Base-by-base conservation (phyloP, 2,888 invertebrate species). In the Mimas tiliae region DNA sequence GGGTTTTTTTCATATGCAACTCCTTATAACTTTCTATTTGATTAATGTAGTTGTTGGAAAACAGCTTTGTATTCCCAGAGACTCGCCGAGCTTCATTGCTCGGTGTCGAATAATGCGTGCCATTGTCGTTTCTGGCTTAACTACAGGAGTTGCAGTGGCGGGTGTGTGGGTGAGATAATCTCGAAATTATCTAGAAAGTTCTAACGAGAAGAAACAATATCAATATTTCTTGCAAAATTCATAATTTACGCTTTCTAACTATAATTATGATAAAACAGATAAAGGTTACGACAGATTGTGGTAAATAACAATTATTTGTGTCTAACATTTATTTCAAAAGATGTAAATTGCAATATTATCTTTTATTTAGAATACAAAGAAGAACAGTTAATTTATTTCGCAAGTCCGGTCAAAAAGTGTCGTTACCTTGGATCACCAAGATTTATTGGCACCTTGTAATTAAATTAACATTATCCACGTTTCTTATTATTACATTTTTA, bases 241-340 rank as follows among this genome's bases (percentile, higher is more conserved):
- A 42, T 42, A 58, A 58, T 58, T 58, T 42, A 58, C 58, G 58
- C 58, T 58, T 58, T 42, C 58, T 12, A 19, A 42, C 4, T 42
- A 58, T 34, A 53, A 53, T 53, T 27, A 27, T 27, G 33, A 19
- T 42, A 19, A 38, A 1, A 12, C 19, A 12, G 38, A 58, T 38
- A 34, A 42, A 58, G 19, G 11, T 42, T 58, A 42, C 58, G 19
- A 58, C 34, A 58, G 12, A 42, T 12, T 42, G 42, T 58, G 42
- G 19, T 42, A 58, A 38, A 42, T 58, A 42, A 38, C 34, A 38
- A 58, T 42, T 9, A 42, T 42, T 42, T 42, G 42, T 21, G 58
- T 58, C 42, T 6, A 19, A 42, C 12, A 42, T 19, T 42, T 19
- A 19, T 58, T 58, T 42, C 58, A 16, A 34, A 58, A 58, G 6